Evolutionary conservation across 2,797 vertebrate species (phyloP).

Genomic region (Botia almorhae): DNA sequence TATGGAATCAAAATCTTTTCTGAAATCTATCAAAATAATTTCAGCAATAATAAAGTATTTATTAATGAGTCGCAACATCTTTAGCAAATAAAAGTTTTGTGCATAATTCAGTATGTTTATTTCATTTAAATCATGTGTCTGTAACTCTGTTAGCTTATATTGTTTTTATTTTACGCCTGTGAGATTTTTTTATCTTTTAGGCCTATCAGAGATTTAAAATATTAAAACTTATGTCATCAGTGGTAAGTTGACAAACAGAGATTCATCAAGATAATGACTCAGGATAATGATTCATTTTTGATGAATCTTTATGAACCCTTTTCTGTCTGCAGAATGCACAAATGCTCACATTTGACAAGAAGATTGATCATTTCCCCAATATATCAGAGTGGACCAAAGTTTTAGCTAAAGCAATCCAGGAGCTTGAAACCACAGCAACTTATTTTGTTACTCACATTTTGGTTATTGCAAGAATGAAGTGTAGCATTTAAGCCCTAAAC

Average conservation of each 20-base stretch:
- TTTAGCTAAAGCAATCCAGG: conserved; percentile 47
- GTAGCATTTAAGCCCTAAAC: background rate
- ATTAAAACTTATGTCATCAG: background rate
- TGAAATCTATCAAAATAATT: conserved; percentile 12
- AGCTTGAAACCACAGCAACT: conserved; percentile 27
- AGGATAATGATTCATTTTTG: background rate
- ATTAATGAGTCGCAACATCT: background rate
- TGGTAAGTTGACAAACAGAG: background rate
- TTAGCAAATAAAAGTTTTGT: conserved; percentile 7
- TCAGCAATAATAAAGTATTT: conserved; percentile 15
- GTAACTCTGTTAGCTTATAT: background rate
- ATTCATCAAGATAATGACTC: background rate
- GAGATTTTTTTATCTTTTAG: background rate
- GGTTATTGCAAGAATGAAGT: conserved; percentile 8
- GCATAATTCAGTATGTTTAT: background rate
- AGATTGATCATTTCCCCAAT: conserved; percentile 8
- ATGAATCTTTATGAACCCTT: background rate
- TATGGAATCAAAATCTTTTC: background rate
- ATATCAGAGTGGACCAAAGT: conserved; percentile 57
- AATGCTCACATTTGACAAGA: conserved; percentile 7
- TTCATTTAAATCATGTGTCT: background rate
- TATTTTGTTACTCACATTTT: conserved; percentile 13
- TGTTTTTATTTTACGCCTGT: background rate
- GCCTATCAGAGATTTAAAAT: background rate
- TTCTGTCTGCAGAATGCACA: conserved; percentile 1